These are phyloP conservation scores for Psittacula cyanocephala DNA, from an alignment of 2,113 vertebrate species.

Conservation along the genomic window DNA sequence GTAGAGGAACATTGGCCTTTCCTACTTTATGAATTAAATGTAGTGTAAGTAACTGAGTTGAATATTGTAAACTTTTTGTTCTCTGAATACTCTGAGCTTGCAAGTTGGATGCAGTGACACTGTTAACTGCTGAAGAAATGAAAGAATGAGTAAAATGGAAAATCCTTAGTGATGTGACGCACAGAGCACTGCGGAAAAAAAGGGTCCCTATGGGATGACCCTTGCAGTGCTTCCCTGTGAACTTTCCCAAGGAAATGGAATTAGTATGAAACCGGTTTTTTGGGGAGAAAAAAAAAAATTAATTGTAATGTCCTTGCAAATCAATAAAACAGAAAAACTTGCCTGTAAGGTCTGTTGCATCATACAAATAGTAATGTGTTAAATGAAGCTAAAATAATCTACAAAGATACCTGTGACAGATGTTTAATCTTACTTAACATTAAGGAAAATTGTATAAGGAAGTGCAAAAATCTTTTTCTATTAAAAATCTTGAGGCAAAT, in stretches of 20 bases:
- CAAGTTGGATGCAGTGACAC: not conserved
- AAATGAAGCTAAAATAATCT: not conserved
- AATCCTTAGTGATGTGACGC: not conserved
- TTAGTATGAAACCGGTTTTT: not conserved
- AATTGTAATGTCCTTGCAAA: not conserved
- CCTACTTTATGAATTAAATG: not conserved
- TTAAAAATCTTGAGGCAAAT: not conserved
- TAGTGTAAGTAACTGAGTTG: not conserved
- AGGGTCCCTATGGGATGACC: not conserved
- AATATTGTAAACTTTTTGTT: not conserved
- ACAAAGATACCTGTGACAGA: not conserved
- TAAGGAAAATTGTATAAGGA: not conserved
- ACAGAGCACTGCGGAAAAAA: not conserved
- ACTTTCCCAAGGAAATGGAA: not conserved
- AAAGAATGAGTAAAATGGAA: not conserved
- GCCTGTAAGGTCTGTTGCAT: not conserved
- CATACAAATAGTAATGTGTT: not conserved
- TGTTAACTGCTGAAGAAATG: not conserved
- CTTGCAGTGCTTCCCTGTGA: not conserved
- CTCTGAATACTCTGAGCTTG: not conserved
- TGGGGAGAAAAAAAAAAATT: not conserved
- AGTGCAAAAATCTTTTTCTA: not conserved
- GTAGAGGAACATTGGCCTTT: not conserved
- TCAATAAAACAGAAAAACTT: not conserved
- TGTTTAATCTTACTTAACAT: not conserved